Evolutionary conservation across 2,113 vertebrate species (phyloP).

Genomic region (Trichomycterus rosablanca): DNA sequence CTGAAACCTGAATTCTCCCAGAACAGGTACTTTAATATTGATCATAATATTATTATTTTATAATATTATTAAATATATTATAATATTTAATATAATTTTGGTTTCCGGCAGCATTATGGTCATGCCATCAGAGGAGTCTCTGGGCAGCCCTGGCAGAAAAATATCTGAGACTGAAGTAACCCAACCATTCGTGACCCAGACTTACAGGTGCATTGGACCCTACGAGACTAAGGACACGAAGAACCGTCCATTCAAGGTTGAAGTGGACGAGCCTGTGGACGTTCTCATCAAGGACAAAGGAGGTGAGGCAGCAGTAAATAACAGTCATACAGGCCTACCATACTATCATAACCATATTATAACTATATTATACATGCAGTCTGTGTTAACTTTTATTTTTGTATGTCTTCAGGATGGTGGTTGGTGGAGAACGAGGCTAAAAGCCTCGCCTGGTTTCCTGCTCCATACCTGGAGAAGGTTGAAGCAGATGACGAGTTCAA

Average conservation of each 20-base stretch:
- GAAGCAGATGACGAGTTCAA: constrained; percentile 35
- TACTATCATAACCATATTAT: too few species aligned
- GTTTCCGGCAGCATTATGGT: constrained; percentile 70
- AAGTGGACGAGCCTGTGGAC: constrained; percentile 68
- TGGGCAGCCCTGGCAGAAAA: background rate
- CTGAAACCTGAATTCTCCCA: constrained; percentile 71
- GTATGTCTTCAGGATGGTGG: constrained; percentile 82
- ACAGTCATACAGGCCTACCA: too few species aligned
- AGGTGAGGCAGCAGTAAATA: constrained; percentile 70
- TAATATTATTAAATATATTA: too few species aligned
- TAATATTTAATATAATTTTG: background rate
- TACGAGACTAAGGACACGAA: constrained; percentile 80
- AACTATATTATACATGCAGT: too few species aligned
- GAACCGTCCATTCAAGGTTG: constrained; percentile 72
- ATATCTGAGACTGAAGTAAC: constrained; percentile 45
- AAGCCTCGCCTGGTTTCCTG: constrained; percentile 87
- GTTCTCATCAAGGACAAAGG: constrained; percentile 83
- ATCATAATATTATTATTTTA: too few species aligned
- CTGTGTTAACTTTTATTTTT: background rate
- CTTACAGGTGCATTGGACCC: constrained; percentile 73
- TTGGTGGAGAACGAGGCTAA: constrained; percentile 82
- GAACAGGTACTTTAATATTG: constrained; percentile 79
- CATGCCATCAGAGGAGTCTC: constrained; percentile 64
- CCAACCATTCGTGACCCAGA: constrained; percentile 68
- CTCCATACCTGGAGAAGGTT: constrained; percentile 77